phyloP scores from a whole-genome alignment of 2,888 invertebrate species.

The Busseola fusca region DNA sequence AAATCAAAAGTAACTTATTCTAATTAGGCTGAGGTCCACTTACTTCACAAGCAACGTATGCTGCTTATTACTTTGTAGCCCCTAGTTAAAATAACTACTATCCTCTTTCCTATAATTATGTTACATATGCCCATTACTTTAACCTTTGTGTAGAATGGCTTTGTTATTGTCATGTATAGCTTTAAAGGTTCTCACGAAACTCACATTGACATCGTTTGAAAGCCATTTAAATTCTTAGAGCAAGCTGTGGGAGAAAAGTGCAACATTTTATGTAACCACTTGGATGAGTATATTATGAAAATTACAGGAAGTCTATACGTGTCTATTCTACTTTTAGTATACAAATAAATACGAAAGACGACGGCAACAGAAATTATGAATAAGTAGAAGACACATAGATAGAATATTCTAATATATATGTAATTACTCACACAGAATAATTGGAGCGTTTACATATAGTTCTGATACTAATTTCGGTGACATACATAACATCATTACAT shows the following conservation, averaged over 20 bases:
- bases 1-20: too few relatives aligned
- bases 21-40: background rate
- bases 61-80: background rate
- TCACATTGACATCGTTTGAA: constrained; percentile 27
- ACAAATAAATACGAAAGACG: too few relatives aligned
- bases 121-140: constrained; percentile 11
- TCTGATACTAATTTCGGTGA: background rate
- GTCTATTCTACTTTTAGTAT: background rate
- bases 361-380: background rate
- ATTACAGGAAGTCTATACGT: background rate
- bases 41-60: background rate
- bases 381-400: background rate
- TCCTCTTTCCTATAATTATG: constrained; percentile 20
- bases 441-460: background rate
- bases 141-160: constrained; percentile 35
- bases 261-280: constrained; percentile 11
- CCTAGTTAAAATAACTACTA: constrained; percentile 2
- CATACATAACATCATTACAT: constrained; percentile 11
- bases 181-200: constrained; percentile 41
- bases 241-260: constrained; percentile 23
- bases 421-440: background rate
- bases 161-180: constrained; percentile 39
- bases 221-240: constrained; percentile 33
- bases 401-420: background rate
- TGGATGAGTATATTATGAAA: background rate